Conservation (phyloP, 2,888 invertebrate species). For the Spodoptera littoralis region DNA sequence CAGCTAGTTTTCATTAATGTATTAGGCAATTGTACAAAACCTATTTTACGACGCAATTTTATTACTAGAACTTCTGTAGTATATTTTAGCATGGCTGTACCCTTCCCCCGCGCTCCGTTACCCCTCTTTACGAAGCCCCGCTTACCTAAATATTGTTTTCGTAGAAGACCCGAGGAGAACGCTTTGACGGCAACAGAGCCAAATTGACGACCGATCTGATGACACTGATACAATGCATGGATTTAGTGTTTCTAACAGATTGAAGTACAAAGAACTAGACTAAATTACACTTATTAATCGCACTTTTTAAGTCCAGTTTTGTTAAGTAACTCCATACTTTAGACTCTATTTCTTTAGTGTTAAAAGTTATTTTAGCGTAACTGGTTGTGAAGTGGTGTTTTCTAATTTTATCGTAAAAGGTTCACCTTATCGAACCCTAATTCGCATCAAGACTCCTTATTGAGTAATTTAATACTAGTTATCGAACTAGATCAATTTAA, state of each 20-base stretch:
- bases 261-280: neutral
- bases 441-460: no score
- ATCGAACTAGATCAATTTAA: slow-evolving; percentile 10
- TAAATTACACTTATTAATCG: neutral
- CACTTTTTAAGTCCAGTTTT: no score
- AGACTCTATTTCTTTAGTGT: no score
- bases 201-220: slow-evolving; percentile 26
- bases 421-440: no score
- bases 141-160: slow-evolving; percentile 57
- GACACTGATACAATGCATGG: slow-evolving; percentile 31
- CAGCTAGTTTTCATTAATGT: no score
- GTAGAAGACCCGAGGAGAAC: slow-evolving; percentile 44
- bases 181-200: slow-evolving; percentile 35
- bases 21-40: neutral
- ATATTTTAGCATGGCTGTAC: neutral
- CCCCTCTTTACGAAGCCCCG: slow-evolving; percentile 34
- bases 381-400: no score
- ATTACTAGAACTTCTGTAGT: slow-evolving; percentile 17
- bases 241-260: slow-evolving; percentile 6
- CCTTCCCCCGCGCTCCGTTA: slow-evolving; percentile 7
- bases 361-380: no score
- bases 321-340: no score
- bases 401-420: no score
- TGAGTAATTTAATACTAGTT: neutral
- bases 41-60: neutral